Conservation (phyloP, 2,888 invertebrate genomes). For the Caradrina kadenii region DNA sequence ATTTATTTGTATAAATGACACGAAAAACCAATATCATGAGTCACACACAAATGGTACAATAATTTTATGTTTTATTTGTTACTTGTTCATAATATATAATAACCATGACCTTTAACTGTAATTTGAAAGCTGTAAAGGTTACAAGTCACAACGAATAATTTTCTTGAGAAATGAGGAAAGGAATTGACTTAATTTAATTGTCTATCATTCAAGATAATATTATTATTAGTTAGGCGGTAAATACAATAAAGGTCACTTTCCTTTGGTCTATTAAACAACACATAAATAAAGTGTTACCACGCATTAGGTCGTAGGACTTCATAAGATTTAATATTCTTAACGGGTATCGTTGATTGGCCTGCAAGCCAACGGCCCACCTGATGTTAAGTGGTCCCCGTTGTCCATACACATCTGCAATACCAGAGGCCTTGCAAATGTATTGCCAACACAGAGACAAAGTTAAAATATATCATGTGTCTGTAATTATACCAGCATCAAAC, state of each 20-base stretch:
- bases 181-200: conserved; percentile 1
- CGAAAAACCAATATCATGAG: conserved; percentile 2
- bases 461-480: too few species aligned
- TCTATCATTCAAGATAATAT: conserved; percentile 6
- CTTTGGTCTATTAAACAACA: too few species aligned
- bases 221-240: not conserved
- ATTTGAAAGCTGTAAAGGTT: conserved; percentile 22
- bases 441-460: too few species aligned
- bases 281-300: too few species aligned
- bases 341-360: not conserved
- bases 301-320: not conserved
- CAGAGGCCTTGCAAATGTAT: too few species aligned
- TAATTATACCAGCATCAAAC: too few species aligned
- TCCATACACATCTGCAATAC: too few species aligned
- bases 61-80: conserved; percentile 1
- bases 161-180: not conserved
- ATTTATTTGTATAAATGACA: too few species aligned
- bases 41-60: conserved; percentile 4
- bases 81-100: not conserved
- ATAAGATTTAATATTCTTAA: not conserved
- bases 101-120: conserved; percentile 18
- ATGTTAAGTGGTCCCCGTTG: too few species aligned
- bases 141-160: not conserved
- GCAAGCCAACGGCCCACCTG: too few species aligned
- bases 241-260: too few species aligned